Conservation (phyloP, 2,888 invertebrate species). For the Platerodrilus igneus region DNA sequence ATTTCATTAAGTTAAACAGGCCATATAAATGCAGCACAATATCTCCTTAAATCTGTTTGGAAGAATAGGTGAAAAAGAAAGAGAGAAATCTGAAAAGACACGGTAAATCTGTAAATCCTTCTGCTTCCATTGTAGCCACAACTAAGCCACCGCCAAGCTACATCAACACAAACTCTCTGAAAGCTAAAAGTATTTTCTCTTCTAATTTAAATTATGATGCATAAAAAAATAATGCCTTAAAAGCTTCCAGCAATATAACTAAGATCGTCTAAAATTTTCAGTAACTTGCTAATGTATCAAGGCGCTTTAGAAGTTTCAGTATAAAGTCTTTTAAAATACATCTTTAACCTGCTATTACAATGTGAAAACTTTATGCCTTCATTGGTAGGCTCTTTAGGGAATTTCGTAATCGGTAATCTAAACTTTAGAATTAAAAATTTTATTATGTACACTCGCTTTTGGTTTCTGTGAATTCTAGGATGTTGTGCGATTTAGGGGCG, state of each 20-base stretch:
- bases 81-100: constrained; percentile 34
- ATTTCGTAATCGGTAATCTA: too few species aligned
- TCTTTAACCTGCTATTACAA: too few species aligned
- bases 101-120: constrained; percentile 39
- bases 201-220: too few species aligned
- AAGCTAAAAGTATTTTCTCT: constrained; percentile 11
- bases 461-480: too few species aligned
- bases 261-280: constrained; percentile 11
- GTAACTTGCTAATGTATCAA: constrained; percentile 13
- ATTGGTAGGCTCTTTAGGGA: too few species aligned
- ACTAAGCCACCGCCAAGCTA: constrained; percentile 38
- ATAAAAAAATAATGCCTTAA: too few species aligned
- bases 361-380: too few species aligned
- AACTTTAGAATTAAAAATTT: too few species aligned
- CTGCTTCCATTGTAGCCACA: constrained; percentile 35
- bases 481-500: too few species aligned
- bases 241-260: constrained; percentile 13
- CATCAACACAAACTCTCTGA: constrained; percentile 33
- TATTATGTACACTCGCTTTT: too few species aligned
- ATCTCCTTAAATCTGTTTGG: constrained; percentile 16
- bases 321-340: too few species aligned
- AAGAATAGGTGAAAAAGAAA: constrained; percentile 15
- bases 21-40: constrained; percentile 8
- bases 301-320: too few species aligned
- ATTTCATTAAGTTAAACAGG: constrained; percentile 1